Evolutionary conservation across 2,113 vertebrate species (phyloP), one percentile per base, ranked within the genome.

Genomic region (Todiramphus saurophagus): DNA sequence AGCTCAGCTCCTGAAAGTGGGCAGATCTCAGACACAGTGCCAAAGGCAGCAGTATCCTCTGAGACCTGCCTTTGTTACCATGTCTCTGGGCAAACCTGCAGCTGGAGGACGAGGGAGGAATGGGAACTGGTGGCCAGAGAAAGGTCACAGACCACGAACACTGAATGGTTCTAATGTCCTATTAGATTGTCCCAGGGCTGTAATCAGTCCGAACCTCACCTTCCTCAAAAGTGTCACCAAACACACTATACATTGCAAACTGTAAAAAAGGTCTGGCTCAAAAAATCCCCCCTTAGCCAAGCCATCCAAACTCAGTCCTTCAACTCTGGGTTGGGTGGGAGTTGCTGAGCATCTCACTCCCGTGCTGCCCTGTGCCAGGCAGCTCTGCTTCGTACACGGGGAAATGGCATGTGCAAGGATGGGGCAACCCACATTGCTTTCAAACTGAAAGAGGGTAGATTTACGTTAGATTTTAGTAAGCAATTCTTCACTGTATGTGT

Each of bases 291-390:
- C 13, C 33, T 37, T 24, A 70, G 12, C 14, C 63, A 63, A 79
- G 12, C 9, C 44, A 79, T 24, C 15, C 59, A 10, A 81, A 81
- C 37, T 62, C 46, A 69, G 30, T n/a, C 30, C 60, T 78, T 70
- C 27, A 23, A 2, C 33, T 46, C 7, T 16, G 59, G n/a, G 10
- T 1, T 6, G n/a, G 9, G n/a, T 11, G 35, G 48, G 43, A 63
- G 60, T 25, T 82, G 76, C 69, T 4, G 8, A 60, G 51, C 58
- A 37, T 53, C 51, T 53, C 35, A 17, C 28, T 30, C 55, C 28
- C 17, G 6, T 16, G 46, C 75, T 83, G 24, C 16, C 15, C 13
- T 0, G 0, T 1, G 28, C 53, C 2, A 35, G 2, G 33, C 43
- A 53, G 60, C 48, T 28, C 62, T n/a, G 25, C 33, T 66, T 59